Percentiles rank a stretch among this genome's conserved stretches.
Conservation (phyloP, 2,888 invertebrate species). For the Carcina quercana region DNA sequence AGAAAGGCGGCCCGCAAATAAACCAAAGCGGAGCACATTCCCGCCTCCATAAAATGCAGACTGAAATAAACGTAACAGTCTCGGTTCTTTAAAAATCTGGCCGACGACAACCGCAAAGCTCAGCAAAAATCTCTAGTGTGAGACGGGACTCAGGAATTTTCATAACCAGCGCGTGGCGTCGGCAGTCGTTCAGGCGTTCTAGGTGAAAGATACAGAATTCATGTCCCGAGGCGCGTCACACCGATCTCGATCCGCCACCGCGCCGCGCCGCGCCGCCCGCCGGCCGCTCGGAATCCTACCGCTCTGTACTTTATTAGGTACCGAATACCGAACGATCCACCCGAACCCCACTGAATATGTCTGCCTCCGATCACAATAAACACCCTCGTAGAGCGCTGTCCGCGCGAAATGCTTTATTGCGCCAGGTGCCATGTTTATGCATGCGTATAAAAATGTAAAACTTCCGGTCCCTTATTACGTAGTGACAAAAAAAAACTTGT, state of each 20-base stretch:
- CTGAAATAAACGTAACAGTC: slow-evolving; percentile 67
- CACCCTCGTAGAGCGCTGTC: slow-evolving; percentile 38
- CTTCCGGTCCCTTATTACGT: slow-evolving; percentile 5
- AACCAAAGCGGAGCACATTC: slow-evolving; percentile 68
- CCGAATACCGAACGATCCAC: slow-evolving; percentile 21
- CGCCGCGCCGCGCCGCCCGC: slow-evolving; percentile 19
- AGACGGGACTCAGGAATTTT: slow-evolving; percentile 69
- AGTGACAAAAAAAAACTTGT: too few species aligned
- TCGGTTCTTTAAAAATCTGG: slow-evolving; percentile 61
- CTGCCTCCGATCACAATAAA: slow-evolving; percentile 46
- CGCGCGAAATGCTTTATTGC: slow-evolving; percentile 49
- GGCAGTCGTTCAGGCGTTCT: slow-evolving; percentile 45
- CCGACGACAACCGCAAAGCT: slow-evolving; percentile 64
- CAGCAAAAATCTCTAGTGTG: slow-evolving; percentile 66
- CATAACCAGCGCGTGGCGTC: slow-evolving; percentile 56
- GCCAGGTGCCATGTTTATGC: slow-evolving; percentile 44
- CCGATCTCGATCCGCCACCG: slow-evolving; percentile 35
- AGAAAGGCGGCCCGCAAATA: slow-evolving; percentile 66
- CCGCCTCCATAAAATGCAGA: slow-evolving; percentile 67
- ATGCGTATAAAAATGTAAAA: slow-evolving; percentile 38
- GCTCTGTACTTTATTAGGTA: slow-evolving; percentile 45
- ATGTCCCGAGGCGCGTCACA: slow-evolving; percentile 42
- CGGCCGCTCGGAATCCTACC: slow-evolving; percentile 30
- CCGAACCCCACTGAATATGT: slow-evolving; percentile 37
- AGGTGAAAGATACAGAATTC: slow-evolving; percentile 58